A percentile compares a stretch with the other conserved stretches of the same genome.
Evolutionary conservation across 2,113 vertebrate genomes (phyloP).

Genomic region (Oplegnathus fasciatus): DNA sequence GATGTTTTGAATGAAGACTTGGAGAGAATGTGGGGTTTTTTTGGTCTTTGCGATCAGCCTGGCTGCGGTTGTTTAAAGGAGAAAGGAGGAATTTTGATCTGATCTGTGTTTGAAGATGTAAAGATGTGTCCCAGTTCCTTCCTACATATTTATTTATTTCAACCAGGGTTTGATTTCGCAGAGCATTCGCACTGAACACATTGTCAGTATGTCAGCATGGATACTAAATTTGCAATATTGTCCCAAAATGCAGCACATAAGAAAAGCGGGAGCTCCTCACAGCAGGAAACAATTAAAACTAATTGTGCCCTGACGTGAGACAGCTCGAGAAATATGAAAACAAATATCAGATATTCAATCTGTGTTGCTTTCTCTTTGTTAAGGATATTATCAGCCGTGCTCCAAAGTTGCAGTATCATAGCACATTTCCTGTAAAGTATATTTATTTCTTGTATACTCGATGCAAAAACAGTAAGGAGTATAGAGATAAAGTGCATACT

Average conservation of each 20-base stretch:
- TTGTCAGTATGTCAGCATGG: neutral
- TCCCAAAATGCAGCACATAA: neutral
- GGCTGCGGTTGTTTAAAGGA: conserved; percentile 32
- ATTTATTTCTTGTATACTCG: neutral
- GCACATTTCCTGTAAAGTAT: conserved; percentile 3
- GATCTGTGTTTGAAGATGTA: conserved; percentile 35
- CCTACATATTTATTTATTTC: conserved; percentile 31
- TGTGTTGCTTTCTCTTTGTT: neutral
- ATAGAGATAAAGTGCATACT: neutral
- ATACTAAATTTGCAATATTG: neutral
- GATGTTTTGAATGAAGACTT: conserved; percentile 45
- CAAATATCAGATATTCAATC: neutral
- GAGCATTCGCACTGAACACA: neutral
- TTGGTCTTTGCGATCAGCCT: conserved; percentile 5
- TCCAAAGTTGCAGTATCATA: conserved; percentile 3
- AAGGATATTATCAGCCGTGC: neutral
- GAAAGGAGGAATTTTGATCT: conserved; percentile 30
- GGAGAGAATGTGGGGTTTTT: conserved; percentile 27
- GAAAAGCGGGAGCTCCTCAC: neutral
- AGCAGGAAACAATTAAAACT: neutral
- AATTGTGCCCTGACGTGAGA: neutral
- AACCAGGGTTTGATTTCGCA: neutral
- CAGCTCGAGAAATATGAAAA: neutral
- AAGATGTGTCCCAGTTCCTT: conserved; percentile 36
- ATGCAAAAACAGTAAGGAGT: neutral